Evolutionary conservation across 2,797 vertebrate species (phyloP).

Genomic region (Spea hammondii): DNA sequence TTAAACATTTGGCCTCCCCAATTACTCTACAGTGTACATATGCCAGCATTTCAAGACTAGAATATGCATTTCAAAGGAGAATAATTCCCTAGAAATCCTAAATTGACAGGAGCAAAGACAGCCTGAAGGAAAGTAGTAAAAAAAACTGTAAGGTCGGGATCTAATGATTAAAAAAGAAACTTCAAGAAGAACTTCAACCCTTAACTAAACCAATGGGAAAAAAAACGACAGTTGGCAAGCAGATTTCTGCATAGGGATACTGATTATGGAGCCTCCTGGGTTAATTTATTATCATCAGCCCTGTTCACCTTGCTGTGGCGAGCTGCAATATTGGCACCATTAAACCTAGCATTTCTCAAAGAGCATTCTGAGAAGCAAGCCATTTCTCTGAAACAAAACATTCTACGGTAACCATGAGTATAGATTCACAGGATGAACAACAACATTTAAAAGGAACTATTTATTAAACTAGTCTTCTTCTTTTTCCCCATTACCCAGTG

Average conservation of each 20-base stretch:
- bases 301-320: slow-evolving; percentile 73
- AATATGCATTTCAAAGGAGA: slow-evolving; percentile 98
- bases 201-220: slow-evolving; percentile 82
- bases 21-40: slow-evolving; percentile 93
- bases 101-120: slow-evolving; percentile 88
- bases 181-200: slow-evolving; percentile 82
- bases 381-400: slow-evolving; percentile 65
- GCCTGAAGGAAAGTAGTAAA: slow-evolving; percentile 82
- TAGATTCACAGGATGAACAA: slow-evolving; percentile 63
- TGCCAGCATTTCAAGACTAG: slow-evolving; percentile 82
- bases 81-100: slow-evolving; percentile 87
- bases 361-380: slow-evolving; percentile 65
- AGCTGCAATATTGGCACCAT: slow-evolving; percentile 69
- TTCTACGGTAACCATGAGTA: slow-evolving; percentile 54
- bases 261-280: slow-evolving; percentile 73
- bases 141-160: slow-evolving; percentile 84
- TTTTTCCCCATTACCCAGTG: too few species aligned
- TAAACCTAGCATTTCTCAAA: slow-evolving; percentile 71
- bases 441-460: not conserved
- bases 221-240: slow-evolving; percentile 77
- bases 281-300: slow-evolving; percentile 80
- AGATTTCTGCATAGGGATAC: slow-evolving; percentile 75
- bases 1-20: slow-evolving; percentile 98
- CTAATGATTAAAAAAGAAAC: slow-evolving; percentile 88
- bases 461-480: too few species aligned